Evolutionary conservation across 2,113 vertebrate genomes (phyloP), one percentile per base, ranked within the genome.

Genomic region (Eira barbara): DNA sequence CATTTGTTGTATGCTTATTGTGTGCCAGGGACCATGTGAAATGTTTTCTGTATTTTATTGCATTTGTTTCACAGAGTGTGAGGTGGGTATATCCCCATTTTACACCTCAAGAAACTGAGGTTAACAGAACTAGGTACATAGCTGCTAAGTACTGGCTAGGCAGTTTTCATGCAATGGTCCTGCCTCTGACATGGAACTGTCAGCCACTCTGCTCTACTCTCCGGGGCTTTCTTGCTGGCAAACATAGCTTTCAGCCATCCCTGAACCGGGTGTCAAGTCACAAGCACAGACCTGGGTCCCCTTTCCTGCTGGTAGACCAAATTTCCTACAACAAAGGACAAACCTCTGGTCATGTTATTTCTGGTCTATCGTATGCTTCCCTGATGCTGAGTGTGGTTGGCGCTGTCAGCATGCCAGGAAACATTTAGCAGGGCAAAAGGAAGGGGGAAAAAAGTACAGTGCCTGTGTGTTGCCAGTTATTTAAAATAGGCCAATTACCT

Each of bases 401-500:
- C n/a, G 42, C 94, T 49, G 55, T 69, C 65, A 76, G 47, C 57
- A 49, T 29, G 52, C 91, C 93, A 69, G 79, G 78, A 94, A 95
- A 84, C 61, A 69, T 18, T 96, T 88, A 93, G 59, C 61, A 79
- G 7, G 85, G 39, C 57, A 13, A 74, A 78, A 71, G 69, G 71
- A 49, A 67, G 15, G 34, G 63, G 17, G 21, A 10, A 27, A 25
- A 97, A 98, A 97, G 91, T 90, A 71, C 69, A 97, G 95, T 78
- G 82, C 39, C 6, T 97, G 94, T 89, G 61, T 97, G 94, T 97
- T 98, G 96, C 95, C 96, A 97, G 97, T 95, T 98, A 94, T 97
- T 98, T 98, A 98, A 57, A 98, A 97, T 67, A 98, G 95, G 97
- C 90, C 98, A 96, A 94, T 98, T 98, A 97, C 96, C 71, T 97